A percentile compares a stretch with the other conserved stretches of the same genome.
phyloP scores from a whole-genome alignment of 2,113 vertebrate species.

The Pipa parva region DNA sequence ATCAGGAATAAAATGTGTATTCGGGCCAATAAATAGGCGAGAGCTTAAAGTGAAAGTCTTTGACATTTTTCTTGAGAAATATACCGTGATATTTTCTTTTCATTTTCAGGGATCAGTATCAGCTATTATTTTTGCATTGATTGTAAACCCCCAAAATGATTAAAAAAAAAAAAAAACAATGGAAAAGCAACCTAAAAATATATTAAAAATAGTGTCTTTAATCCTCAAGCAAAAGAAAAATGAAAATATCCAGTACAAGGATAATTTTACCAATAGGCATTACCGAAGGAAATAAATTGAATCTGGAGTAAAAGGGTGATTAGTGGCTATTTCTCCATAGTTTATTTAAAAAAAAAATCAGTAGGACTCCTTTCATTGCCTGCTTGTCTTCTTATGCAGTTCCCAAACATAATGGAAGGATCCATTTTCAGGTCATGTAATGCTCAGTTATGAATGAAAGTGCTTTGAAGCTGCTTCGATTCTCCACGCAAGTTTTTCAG shows the following conservation, averaged over 20 bases:
- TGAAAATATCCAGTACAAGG: conserved; percentile 57
- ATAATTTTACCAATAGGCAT: conserved; percentile 58
- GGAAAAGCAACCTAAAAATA: conserved; percentile 56
- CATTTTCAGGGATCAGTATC: conserved; percentile 52
- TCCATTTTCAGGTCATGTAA: conserved; percentile 65
- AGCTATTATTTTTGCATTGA: conserved; percentile 32
- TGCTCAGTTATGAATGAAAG: conserved; percentile 74
- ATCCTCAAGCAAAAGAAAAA: conserved; percentile 59
- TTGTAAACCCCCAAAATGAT: conserved; percentile 54
- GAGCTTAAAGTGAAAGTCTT: conserved; percentile 50
- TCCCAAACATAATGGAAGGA: conserved; percentile 63
- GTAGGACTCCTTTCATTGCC: conserved; percentile 62
- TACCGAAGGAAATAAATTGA: conserved; percentile 61
- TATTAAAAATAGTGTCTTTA: conserved; percentile 59
- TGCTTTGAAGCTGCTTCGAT: conserved; percentile 79
- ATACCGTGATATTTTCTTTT: conserved; percentile 49
- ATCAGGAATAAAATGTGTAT: conserved; percentile 42
- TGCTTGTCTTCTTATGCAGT: conserved; percentile 63
- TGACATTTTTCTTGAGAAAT: conserved; percentile 38
- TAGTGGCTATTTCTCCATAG: conserved; percentile 59
- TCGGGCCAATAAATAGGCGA: conserved; percentile 38
- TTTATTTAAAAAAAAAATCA: conserved; percentile 61
- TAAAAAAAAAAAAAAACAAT: conserved; percentile 52
- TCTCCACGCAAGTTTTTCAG: conserved; percentile 91
- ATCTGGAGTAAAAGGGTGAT: conserved; percentile 53